Conservation (phyloP, 2,888 invertebrate species). For the Taenaris catops region DNA sequence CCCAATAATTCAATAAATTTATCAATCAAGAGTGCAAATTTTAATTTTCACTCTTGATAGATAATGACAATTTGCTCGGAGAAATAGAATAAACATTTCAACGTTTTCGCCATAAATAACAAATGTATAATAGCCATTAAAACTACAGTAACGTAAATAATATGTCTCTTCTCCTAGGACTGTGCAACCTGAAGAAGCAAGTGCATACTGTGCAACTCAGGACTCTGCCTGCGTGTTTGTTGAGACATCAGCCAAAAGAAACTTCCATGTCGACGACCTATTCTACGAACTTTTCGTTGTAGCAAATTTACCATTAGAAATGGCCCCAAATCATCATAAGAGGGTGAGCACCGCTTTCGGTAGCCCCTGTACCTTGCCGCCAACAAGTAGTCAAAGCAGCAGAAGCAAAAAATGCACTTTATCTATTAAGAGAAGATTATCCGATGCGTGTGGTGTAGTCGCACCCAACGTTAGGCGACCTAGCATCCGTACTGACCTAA, state of each 20-base stretch:
- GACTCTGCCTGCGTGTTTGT: slow-evolving; percentile 89
- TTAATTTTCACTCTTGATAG: too few species aligned
- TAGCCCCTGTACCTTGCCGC: slow-evolving; percentile 87
- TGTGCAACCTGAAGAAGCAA: slow-evolving; percentile 87
- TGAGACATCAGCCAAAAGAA: slow-evolving; percentile 91
- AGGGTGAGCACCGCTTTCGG: slow-evolving; percentile 88
- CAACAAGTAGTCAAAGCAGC: slow-evolving; percentile 82
- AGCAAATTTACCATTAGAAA: slow-evolving; percentile 91
- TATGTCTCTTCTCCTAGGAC: slow-evolving; percentile 68
- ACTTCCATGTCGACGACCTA: slow-evolving; percentile 89
- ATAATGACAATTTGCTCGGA: too few species aligned
- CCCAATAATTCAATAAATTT: too few species aligned
- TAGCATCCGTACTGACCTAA: slow-evolving; percentile 92
- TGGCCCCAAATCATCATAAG: slow-evolving; percentile 93
- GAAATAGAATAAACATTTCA: too few species aligned
- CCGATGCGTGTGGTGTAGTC: slow-evolving; percentile 93
- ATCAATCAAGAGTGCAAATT: too few species aligned
- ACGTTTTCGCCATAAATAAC: too few species aligned
- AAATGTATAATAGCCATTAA: too few species aligned
- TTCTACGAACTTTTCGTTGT: slow-evolving; percentile 91
- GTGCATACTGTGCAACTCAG: slow-evolving; percentile 87
- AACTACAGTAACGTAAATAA: too few species aligned
- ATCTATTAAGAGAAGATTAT: slow-evolving; percentile 89
- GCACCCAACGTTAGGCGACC: slow-evolving; percentile 93
- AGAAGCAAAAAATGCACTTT: slow-evolving; percentile 87